Conservation (phyloP, 2,113 vertebrate genomes). For the Synodontis membranacea region DNA sequence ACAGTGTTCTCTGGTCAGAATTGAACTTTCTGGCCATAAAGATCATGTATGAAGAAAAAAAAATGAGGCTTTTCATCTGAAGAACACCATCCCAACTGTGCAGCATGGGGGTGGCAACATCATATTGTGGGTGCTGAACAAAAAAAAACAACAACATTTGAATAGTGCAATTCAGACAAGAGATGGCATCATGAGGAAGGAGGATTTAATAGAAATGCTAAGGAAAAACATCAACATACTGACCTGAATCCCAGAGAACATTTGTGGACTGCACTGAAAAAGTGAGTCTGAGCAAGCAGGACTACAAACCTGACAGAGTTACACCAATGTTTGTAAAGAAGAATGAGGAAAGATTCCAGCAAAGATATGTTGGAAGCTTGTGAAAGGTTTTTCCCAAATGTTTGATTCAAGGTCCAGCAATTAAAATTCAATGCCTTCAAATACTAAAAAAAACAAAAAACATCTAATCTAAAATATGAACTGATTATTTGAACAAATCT, state of each 20-base stretch:
- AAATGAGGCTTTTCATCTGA: not conserved
- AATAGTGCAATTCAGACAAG: not conserved
- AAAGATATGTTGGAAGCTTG: not conserved
- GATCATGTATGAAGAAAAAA: not conserved
- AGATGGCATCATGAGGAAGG: not conserved
- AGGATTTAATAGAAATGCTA: not conserved
- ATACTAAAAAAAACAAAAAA: no score
- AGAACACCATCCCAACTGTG: not conserved
- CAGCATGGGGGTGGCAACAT: not conserved
- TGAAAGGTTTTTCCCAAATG: not conserved
- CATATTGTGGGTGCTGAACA: not conserved
- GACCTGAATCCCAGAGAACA: not conserved
- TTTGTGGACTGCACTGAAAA: not conserved
- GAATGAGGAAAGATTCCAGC: not conserved
- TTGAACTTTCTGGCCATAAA: not conserved
- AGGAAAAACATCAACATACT: not conserved
- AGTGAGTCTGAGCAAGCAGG: not conserved
- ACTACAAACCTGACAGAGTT: not conserved
- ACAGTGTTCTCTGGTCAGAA: not conserved
- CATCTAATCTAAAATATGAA: no score
- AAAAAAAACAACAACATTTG: no score
- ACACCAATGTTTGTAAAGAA: not conserved
- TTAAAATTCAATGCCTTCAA: not conserved
- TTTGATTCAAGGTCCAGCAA: not conserved
- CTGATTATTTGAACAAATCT: no score